Conservation (phyloP, 2,797 vertebrate species). For the Pangasius larnaudii region DNA sequence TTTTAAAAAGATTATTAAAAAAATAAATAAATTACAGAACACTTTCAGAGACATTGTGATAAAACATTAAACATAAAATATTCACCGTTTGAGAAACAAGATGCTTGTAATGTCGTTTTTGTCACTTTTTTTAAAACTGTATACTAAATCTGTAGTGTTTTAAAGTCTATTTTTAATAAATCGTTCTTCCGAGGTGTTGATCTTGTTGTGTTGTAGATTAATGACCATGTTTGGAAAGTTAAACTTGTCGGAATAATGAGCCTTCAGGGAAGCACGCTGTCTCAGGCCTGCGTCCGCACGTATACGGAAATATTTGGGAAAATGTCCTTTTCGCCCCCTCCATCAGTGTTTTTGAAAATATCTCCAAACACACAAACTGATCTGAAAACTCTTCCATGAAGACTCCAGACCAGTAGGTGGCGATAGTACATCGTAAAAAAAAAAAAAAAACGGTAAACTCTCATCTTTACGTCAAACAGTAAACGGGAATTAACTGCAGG, state of each 20-base stretch:
- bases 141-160: background rate
- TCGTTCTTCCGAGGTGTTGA: too few relatives aligned
- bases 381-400: background rate
- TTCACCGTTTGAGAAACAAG: background rate
- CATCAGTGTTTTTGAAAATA: too few relatives aligned
- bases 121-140: background rate
- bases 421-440: background rate
- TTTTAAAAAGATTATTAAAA: background rate
- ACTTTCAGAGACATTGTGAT: background rate
- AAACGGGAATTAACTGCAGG: background rate
- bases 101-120: too few relatives aligned
- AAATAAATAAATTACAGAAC: background rate
- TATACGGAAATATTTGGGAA: too few relatives aligned
- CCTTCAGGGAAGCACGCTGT: too few relatives aligned
- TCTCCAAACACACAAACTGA: background rate
- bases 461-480: background rate
- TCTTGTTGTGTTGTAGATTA: too few relatives aligned
- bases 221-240: too few relatives aligned
- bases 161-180: background rate
- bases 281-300: too few relatives aligned
- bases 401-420: background rate
- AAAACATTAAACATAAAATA: too few relatives aligned
- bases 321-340: too few relatives aligned
- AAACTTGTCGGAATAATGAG: too few relatives aligned
- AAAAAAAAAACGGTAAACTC: background rate